Conservation (phyloP, 2,888 invertebrate species). For the Sminthurinus aureus region DNA sequence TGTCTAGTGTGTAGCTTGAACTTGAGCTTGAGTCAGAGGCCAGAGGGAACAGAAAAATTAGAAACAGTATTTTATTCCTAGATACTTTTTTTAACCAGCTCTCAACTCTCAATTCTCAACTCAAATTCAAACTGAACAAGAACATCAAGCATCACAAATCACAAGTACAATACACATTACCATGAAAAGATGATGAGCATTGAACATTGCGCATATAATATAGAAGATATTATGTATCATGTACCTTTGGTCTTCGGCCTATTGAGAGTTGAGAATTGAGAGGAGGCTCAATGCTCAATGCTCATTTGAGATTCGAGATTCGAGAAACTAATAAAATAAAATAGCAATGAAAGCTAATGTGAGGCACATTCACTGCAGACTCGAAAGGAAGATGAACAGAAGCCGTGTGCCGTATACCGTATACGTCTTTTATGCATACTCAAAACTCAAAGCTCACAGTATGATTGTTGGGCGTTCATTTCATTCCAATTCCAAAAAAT, state of each 20-base stretch:
- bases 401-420: not conserved
- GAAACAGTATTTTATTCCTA: not conserved
- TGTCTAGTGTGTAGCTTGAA: no score
- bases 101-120: no score
- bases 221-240: not conserved
- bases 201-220: no score
- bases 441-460: not conserved
- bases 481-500: not conserved
- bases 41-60: not conserved
- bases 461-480: conserved; percentile 20
- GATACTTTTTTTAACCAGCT: not conserved
- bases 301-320: not conserved
- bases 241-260: no score
- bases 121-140: no score
- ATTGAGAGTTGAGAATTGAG: no score
- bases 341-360: conserved; percentile 19
- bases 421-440: no score
- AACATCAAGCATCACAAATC: no score
- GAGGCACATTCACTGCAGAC: no score
- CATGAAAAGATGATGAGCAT: not conserved
- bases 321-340: conserved; percentile 15
- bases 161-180: not conserved
- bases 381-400: conserved; percentile 21
- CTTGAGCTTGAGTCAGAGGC: not conserved
- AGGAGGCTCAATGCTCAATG: not conserved